A percentile compares a stretch with the other conserved stretches of the same genome.
Conservation (phyloP, 2,113 vertebrate species). For the Tympanuchus pallidicinctus region DNA sequence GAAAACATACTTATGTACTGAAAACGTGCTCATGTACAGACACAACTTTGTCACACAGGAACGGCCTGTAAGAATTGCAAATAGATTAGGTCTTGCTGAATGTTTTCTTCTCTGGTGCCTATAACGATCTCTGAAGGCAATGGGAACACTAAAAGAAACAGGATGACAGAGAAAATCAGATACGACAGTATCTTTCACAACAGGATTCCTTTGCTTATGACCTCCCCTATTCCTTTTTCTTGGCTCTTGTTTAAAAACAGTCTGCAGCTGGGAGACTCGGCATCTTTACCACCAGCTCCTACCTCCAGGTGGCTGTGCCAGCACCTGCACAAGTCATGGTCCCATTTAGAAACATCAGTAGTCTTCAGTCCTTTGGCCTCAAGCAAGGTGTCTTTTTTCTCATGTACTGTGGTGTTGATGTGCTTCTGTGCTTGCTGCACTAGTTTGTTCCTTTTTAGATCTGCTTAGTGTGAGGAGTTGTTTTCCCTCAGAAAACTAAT, state of each 20-base stretch:
- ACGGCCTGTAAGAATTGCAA: rapidly evolving
- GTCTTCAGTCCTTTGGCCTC: not conserved
- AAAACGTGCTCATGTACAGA: not conserved
- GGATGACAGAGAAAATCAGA: not conserved
- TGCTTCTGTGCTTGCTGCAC: not conserved
- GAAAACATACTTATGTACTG: rapidly evolving
- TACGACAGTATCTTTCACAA: not conserved
- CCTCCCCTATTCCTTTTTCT: not conserved
- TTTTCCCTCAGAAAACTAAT: not conserved
- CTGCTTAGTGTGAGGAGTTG: not conserved
- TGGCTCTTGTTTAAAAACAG: not conserved
- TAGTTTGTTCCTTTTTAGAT: not conserved
- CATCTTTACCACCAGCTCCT: rapidly evolving
- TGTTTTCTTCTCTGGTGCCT: not conserved
- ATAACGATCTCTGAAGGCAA: not conserved
- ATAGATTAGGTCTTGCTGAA: not conserved
- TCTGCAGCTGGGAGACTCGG: not conserved
- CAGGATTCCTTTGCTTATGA: not conserved
- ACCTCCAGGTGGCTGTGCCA: not conserved
- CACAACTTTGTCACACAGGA: not conserved
- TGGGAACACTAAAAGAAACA: not conserved
- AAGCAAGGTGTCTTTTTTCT: not conserved
- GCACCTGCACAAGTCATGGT: rapidly evolving
- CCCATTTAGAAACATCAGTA: not conserved
- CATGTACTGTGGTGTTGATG: not conserved